A percentile compares a stretch with the other conserved stretches of the same genome.
phyloP scores from a whole-genome alignment of 1,140 invertebrate species.

The Philopotamus ludificatus region DNA sequence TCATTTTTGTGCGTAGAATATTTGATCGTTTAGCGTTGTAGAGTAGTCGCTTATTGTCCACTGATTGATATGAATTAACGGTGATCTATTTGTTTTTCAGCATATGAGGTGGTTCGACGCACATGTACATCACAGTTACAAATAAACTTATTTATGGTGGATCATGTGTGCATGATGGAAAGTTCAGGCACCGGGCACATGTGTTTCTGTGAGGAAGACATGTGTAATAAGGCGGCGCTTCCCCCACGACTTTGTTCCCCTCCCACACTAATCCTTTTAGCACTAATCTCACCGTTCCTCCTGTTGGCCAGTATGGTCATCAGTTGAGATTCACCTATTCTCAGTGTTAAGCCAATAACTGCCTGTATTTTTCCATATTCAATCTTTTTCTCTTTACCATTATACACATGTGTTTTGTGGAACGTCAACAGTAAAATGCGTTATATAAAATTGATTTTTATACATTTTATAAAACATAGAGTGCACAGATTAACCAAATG shows the following conservation, averaged over 20 bases:
- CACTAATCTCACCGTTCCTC: constrained; percentile 43
- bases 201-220: constrained; percentile 97
- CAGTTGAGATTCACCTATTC: constrained; percentile 20
- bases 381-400: constrained; percentile 25
- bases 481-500: too few relatives aligned
- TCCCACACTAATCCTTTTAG: constrained; percentile 46
- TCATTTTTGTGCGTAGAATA: background rate
- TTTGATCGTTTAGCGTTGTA: too few relatives aligned
- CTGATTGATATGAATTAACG: background rate
- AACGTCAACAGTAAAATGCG: constrained; percentile 14
- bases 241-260: constrained; percentile 36
- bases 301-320: background rate
- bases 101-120: constrained; percentile 81
- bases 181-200: constrained; percentile 94
- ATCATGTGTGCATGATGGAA: constrained; percentile 98
- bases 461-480: too few relatives aligned
- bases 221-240: constrained; percentile 69
- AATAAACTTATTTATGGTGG: constrained; percentile 96
- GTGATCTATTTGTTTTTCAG: constrained; percentile 57
- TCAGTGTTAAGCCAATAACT: constrained; percentile 19
- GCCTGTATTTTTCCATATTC: constrained; percentile 20
- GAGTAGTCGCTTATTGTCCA: background rate
- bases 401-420: constrained; percentile 2
- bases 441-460: constrained; percentile 1
- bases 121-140: constrained; percentile 90